Percentiles rank a stretch among this genome's conserved stretches.
Evolutionary conservation across 53 echinoderm and acorn worm species (phyloP).

Genomic region (Arbacia lixula): DNA sequence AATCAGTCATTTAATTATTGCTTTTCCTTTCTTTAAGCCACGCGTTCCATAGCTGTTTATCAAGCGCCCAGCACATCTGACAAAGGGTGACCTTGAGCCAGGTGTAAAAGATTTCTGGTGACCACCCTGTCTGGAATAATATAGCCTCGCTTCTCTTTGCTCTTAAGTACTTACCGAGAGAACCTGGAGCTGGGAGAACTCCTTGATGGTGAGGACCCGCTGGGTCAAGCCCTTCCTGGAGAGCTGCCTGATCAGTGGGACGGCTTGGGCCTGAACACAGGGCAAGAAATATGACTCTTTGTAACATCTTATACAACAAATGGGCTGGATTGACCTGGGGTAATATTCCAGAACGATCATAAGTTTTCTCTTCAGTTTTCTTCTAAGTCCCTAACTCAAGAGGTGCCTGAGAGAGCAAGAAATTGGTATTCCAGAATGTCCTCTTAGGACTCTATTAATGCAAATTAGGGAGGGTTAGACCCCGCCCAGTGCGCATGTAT

Average conservation of each 20-base stretch:
- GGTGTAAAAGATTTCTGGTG: no score
- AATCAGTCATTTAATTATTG: no score
- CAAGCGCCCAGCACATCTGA: no score
- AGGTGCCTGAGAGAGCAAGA: no score
- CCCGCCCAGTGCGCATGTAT: no score
- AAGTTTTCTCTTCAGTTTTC: background rate
- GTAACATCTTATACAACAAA: background rate
- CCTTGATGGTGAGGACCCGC: conserved; percentile 4
- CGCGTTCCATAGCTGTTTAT: no score
- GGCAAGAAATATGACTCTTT: background rate
- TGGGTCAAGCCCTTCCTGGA: conserved; percentile 33
- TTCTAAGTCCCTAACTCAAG: background rate
- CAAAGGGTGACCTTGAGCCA: no score
- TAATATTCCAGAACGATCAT: background rate
- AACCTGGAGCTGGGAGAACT: conserved; percentile 22
- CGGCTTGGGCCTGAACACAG: conserved; percentile 2
- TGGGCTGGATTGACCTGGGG: background rate
- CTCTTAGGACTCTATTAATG: no score
- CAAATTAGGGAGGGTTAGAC: no score
- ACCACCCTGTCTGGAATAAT: background rate
- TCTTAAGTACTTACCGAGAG: background rate
- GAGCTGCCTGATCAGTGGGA: conserved; percentile 16
- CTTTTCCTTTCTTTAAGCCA: no score
- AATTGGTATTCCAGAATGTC: no score
- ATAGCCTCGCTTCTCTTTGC: background rate